These are phyloP conservation scores for Nesospiza acunhae DNA, from an alignment of 2,113 vertebrate species.

Conservation along the genomic window DNA sequence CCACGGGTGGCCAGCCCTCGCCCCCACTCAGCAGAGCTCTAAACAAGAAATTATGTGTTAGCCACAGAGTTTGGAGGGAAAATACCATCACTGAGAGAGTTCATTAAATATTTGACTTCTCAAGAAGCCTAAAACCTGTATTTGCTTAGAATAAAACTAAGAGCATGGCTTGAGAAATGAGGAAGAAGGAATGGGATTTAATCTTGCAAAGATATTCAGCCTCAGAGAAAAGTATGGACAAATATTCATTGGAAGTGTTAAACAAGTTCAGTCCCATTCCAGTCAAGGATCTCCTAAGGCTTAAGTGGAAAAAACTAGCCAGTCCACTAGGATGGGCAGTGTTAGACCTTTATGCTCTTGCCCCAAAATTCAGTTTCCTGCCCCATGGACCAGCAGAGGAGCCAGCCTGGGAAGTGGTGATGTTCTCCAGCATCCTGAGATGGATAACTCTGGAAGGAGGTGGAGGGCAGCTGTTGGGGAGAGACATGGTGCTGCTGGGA, in stretches of 20 bases:
- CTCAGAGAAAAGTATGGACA: neutral
- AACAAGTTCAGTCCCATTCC: neutral
- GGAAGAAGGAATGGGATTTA: neutral
- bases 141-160: neutral
- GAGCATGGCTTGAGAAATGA: neutral
- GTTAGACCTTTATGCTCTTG: neutral
- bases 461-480: neutral
- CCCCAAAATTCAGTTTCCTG: neutral
- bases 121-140: neutral
- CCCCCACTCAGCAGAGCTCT: neutral
- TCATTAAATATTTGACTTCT: conserved; percentile 12
- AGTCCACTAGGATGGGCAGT: neutral
- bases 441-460: neutral
- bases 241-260: neutral
- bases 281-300: neutral
- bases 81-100: neutral
- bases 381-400: neutral
- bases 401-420: neutral
- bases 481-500: neutral
- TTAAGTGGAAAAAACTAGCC: neutral
- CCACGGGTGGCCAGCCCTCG: neutral
- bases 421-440: neutral
- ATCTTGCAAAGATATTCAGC: neutral
- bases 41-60: neutral
- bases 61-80: neutral